Percentiles rank a stretch among this genome's conserved stretches.
Evolutionary conservation across 1,140 invertebrate species (phyloP).

Genomic region (Anoplolepis gracilipes): DNA sequence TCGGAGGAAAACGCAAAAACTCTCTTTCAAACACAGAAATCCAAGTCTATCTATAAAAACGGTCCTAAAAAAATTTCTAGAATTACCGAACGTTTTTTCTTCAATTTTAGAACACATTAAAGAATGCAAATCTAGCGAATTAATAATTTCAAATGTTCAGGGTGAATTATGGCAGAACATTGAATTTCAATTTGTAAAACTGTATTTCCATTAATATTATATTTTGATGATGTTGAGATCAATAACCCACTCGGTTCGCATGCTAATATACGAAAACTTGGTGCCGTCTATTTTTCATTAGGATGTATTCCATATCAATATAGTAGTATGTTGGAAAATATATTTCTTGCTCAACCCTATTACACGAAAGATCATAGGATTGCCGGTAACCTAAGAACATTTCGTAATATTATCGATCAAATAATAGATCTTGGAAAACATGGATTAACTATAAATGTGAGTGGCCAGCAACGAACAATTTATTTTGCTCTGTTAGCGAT

Average conservation of each 20-base stretch:
- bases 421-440: neutral
- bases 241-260: no score
- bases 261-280: neutral
- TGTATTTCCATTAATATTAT: slow-evolving; percentile 14
- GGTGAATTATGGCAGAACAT: slow-evolving; percentile 10
- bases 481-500: neutral
- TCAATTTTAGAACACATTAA: slow-evolving; percentile 1
- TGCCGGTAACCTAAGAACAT: neutral
- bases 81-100: neutral
- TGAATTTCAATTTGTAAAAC: slow-evolving; percentile 19
- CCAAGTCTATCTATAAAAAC: neutral
- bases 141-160: slow-evolving; percentile 9
- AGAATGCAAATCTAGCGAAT: neutral
- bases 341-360: neutral
- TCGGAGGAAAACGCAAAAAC: neutral
- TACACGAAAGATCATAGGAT: neutral
- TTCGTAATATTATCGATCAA: slow-evolving; percentile 8
- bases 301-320: neutral
- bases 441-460: slow-evolving; percentile 1
- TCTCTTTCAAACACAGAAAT: neutral
- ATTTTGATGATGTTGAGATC: slow-evolving; percentile 14
- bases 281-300: slow-evolving; percentile 4
- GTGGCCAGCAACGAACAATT: neutral
- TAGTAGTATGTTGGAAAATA: slow-evolving; percentile 16
- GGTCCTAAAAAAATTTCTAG: slow-evolving; percentile 9